Conservation (phyloP, 1,140 invertebrate species). For the Eumaeus atala region DNA sequence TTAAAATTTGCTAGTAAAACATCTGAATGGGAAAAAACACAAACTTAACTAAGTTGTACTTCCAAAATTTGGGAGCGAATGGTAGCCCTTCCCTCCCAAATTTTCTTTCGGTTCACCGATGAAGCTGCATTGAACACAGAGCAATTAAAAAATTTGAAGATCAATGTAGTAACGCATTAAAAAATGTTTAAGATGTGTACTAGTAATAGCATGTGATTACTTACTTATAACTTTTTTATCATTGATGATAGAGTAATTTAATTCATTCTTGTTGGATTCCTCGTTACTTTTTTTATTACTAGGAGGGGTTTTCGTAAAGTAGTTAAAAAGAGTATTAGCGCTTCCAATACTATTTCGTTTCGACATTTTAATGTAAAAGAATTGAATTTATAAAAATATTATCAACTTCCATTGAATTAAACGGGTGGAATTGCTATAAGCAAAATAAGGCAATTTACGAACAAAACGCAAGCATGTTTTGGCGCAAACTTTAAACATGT, state of each 20-base stretch:
- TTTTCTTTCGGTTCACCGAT: too few relatives aligned
- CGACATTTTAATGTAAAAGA: conserved; percentile 44
- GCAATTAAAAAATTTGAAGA: too few relatives aligned
- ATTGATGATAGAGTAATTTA: conserved; percentile 32
- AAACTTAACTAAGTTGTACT: too few relatives aligned
- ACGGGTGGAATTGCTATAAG: background rate
- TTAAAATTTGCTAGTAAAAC: too few relatives aligned
- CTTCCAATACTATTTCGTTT: conserved; percentile 55
- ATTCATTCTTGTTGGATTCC: conserved; percentile 30
- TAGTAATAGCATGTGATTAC: conserved; percentile 8
- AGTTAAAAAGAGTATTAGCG: conserved; percentile 76
- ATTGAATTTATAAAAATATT: background rate
- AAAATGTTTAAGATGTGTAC: background rate
- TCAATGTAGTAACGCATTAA: too few relatives aligned
- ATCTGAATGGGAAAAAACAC: too few relatives aligned
- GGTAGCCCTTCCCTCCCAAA: too few relatives aligned
- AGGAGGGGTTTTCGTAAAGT: conserved; percentile 75
- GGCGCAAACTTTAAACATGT: conserved; percentile 1
- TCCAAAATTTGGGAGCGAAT: too few relatives aligned
- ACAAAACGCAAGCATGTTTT: background rate
- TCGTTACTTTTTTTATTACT: conserved; percentile 50
- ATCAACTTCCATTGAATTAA: background rate
- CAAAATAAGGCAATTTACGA: background rate
- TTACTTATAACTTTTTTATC: conserved; percentile 46
- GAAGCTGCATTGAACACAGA: too few relatives aligned